Evolutionary conservation across 2,888 invertebrate species (phyloP), one percentile per base, ranked within the genome.

Genomic region (Torymus texanus): DNA sequence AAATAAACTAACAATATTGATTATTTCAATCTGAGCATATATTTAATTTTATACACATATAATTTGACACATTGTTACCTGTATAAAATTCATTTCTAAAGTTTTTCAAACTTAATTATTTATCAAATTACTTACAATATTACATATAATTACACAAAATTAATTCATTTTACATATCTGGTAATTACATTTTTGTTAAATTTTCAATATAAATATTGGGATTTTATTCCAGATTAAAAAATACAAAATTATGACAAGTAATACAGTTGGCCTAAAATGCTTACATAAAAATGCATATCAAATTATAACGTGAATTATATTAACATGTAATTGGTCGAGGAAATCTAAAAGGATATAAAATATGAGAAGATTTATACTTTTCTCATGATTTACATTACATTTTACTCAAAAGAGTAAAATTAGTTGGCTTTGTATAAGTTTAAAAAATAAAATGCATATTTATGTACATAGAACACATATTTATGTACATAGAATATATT

Each of bases 391-490:
- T 24, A 63, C 14, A 18, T 81, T 63, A 74, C n/a, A 58, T 75
- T 80, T 79, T 82, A 82, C 77, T 82, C 77, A 77, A 79, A 79
- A 79, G 79, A 82, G 79, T 78, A 78, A 65, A 72, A 81, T 67
- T 56, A 73, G 71, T 79, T 70, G 24, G 4, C 72, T 81, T 74
- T 81, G 70, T 77, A 81, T 68, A 75, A 56, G 50, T 70, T 76
- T 70, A 41, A 77, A 79, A 77, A 79, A 81, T 77, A 76, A 81
- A 79, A 68, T 75, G 75, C 71, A 61, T 79, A 77, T 76, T 67
- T 78, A 74, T 78, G 67, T 81, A 77, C 79, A 76, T 68, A 79
- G 61, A 70, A 66, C 59, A 79, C 66, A 77, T 24, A 77, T 76
- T 67, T 78, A 74, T 78, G 67, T 81, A 77, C 79, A 76, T 68